Base-by-base conservation (phyloP, 2,888 invertebrate species). In the Psococerastis gibbosa region DNA sequence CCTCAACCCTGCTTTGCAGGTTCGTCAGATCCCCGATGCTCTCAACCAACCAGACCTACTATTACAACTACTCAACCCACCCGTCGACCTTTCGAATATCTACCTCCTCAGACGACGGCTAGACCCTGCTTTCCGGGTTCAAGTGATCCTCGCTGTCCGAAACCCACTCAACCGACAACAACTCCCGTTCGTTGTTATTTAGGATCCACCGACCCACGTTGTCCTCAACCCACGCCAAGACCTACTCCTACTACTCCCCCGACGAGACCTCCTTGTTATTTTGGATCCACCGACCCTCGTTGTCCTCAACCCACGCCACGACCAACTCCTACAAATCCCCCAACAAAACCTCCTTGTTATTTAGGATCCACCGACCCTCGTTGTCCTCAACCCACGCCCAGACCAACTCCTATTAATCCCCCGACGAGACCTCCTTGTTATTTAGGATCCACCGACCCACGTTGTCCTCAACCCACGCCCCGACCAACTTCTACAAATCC, bases 401-500 rank as follows among this genome's bases (percentile, higher is more conserved):
- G n/a, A n/a, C n/a, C n/a, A n/a, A 42, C 45, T 23, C 45, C n/a
- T n/a, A n/a, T n/a, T n/a, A n/a, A 48, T 18, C 42, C 51, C 18
- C 44, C 51, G 32, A 22, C 49, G 13, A 48, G 52, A 11, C 51
- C 51, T 35, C 54, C 55, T 18, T 58, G 65, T 31, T 63, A 53
- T 44, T 65, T 45, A 59, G 61, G 35, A 49, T 58, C 32, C 1
- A 53, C 49, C 57, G 62, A 66, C 48, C 60, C 63, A 2, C 50
- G 58, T 11, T 63, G 63, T 45, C 60, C 60, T 0, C 49, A 51
- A 42, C 50, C 50, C 15, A 49, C 52, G 47, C 57, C 59, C 2
- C 46, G 48, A 16, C 46, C 49, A 22, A 42, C 49, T n/a, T n/a
- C 0, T 17, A 61, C 2, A n/a, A n/a, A n/a, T n/a, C n/a, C n/a